Evolutionary conservation across 2,888 invertebrate species (phyloP).

Genomic region (Pogonocherus hispidulus): DNA sequence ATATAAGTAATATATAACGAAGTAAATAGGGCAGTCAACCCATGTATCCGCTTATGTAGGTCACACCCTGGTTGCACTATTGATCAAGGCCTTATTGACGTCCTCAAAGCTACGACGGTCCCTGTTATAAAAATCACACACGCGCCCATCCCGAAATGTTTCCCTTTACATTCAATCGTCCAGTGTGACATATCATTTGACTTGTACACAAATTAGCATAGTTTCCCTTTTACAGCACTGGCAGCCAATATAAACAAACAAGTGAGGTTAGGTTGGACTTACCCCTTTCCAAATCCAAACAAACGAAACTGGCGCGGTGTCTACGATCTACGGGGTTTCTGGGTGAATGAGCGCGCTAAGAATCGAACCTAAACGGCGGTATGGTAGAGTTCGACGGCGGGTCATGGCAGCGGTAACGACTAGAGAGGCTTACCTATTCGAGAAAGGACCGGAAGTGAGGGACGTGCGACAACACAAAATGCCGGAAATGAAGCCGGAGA

Average conservation of each 20-base stretch:
- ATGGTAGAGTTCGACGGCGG: too few relatives aligned
- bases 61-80: slow-evolving; percentile 49
- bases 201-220: neutral
- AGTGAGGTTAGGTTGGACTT: slow-evolving; percentile 13
- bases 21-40: slow-evolving; percentile 17
- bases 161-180: neutral
- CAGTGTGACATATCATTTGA: too few relatives aligned
- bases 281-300: slow-evolving; percentile 10
- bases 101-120: neutral
- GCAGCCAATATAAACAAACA: neutral
- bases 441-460: slow-evolving; percentile 37
- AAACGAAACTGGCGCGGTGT: neutral
- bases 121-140: slow-evolving; percentile 14
- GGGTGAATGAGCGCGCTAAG: neutral
- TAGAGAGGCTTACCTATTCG: neutral
- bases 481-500: slow-evolving; percentile 44
- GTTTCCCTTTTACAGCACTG: neutral
- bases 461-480: slow-evolving; percentile 41
- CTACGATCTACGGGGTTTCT: neutral
- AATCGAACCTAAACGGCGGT: slow-evolving; percentile 9
- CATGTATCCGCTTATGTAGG: slow-evolving; percentile 38
- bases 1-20: neutral
- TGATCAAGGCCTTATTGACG: slow-evolving; percentile 35
- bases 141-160: neutral
- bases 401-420: neutral